A percentile compares a stretch with the other conserved stretches of the same genome.
phyloP scores from a whole-genome alignment of 2,797 vertebrate genomes.

The Etheostoma nigrum region DNA sequence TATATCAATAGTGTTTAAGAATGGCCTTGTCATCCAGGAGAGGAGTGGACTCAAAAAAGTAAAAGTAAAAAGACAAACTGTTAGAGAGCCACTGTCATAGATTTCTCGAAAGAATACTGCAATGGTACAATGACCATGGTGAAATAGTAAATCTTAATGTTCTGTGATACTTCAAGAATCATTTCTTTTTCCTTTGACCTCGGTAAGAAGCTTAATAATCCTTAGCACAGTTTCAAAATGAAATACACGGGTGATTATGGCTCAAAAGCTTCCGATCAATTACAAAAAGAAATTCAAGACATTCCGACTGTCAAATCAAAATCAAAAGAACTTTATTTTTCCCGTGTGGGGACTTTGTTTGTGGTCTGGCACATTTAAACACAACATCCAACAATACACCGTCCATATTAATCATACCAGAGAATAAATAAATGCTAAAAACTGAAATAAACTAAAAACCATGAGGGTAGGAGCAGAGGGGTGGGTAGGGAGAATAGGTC shows the following conservation, averaged over 20 bases:
- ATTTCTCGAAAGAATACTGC: conserved; percentile 29
- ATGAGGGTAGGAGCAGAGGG: too few species aligned
- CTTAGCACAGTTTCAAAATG: conserved; percentile 52
- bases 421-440: too few species aligned
- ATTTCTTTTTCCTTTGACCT: conserved; percentile 55
- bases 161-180: conserved; percentile 50
- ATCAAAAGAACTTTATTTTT: too few species aligned
- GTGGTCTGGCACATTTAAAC: too few species aligned
- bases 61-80: conserved; percentile 32
- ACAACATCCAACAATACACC: too few species aligned
- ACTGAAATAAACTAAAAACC: too few species aligned
- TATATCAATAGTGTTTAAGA: conserved; percentile 39
- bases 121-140: not conserved
- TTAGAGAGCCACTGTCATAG: conserved; percentile 6
- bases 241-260: conserved; percentile 56
- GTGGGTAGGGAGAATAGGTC: too few species aligned
- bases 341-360: too few species aligned
- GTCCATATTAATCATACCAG: too few species aligned
- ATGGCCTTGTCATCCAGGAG: conserved; percentile 8
- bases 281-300: conserved; percentile 30
- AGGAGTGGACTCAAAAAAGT: conserved; percentile 10
- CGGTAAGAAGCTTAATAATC: conserved; percentile 53
- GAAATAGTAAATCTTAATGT: conserved; percentile 57
- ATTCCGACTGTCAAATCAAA: conserved; percentile 15
- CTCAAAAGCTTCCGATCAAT: conserved; percentile 41